A percentile compares a stretch with the other conserved stretches of the same genome.
Conservation (phyloP, 2,888 invertebrate genomes). For the Macrosoma leucophasiata region DNA sequence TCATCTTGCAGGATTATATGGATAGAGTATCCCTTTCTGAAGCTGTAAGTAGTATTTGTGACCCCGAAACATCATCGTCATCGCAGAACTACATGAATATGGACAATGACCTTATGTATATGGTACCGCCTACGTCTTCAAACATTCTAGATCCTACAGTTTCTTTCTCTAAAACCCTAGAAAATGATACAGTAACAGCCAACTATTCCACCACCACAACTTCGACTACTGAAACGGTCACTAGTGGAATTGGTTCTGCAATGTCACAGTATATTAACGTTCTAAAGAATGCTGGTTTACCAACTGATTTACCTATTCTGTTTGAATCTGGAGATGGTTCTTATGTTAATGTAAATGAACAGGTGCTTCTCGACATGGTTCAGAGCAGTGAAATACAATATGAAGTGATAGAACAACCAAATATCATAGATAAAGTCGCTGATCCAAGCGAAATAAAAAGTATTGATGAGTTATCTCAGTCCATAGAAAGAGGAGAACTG, state of each 20-base stretch:
- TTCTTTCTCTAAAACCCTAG: conserved; percentile 44
- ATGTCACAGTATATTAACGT: conserved; percentile 72
- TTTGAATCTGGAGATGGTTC: conserved; percentile 79
- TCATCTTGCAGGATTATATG: conserved; percentile 59
- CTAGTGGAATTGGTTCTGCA: conserved; percentile 49
- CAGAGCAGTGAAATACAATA: conserved; percentile 71
- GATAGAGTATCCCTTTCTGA: conserved; percentile 61
- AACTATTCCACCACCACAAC: conserved; percentile 44
- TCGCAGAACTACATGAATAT: conserved; percentile 52
- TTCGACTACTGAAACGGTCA: conserved; percentile 35
- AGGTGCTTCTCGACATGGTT: conserved; percentile 74
- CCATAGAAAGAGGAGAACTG: conserved; percentile 65
- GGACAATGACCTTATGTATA: conserved; percentile 60
- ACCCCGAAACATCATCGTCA: conserved; percentile 48
- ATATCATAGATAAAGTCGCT: conserved; percentile 67
- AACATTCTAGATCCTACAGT: conserved; percentile 50
- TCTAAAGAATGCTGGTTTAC: conserved; percentile 61
- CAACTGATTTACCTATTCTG: conserved; percentile 73
- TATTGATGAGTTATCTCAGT: conserved; percentile 67
- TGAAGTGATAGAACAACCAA: conserved; percentile 70
- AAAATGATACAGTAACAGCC: conserved; percentile 49
- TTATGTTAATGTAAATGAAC: conserved; percentile 78
- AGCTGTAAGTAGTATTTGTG: conserved; percentile 66
- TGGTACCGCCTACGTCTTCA: conserved; percentile 54
- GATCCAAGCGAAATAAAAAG: conserved; percentile 70